Conservation (phyloP, 2,888 invertebrate genomes). For the Lithophane ornitopus region DNA sequence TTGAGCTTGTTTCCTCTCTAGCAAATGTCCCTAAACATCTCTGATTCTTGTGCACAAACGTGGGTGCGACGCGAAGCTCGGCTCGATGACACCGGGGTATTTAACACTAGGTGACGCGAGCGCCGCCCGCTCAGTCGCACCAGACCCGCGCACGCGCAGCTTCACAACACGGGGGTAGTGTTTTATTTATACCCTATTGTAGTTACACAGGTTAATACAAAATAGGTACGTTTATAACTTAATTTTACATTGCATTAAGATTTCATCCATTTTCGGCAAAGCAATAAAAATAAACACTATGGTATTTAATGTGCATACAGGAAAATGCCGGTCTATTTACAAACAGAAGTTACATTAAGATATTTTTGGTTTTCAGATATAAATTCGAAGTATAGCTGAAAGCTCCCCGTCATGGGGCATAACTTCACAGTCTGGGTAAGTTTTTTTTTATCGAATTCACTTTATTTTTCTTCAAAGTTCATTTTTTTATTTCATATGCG, state of each 20-base stretch:
- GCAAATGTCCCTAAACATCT: slow-evolving; percentile 73
- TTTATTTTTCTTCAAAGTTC: slow-evolving; percentile 1
- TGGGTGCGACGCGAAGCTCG: slow-evolving; percentile 82
- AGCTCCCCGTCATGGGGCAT: slow-evolving; percentile 86
- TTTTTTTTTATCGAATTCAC: slow-evolving; percentile 45
- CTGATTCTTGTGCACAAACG: slow-evolving; percentile 76
- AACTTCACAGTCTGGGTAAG: slow-evolving; percentile 81
- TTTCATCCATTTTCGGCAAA: background rate
- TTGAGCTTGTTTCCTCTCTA: slow-evolving; percentile 23
- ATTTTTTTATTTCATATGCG: background rate
- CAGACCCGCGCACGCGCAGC: slow-evolving; percentile 79
- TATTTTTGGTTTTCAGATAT: slow-evolving; percentile 71
- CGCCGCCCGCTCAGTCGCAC: slow-evolving; percentile 85
- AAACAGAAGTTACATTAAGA: background rate
- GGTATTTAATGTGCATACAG: slow-evolving; percentile 3
- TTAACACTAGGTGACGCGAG: slow-evolving; percentile 85
- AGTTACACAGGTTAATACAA: slow-evolving; percentile 50
- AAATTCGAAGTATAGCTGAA: slow-evolving; percentile 65
- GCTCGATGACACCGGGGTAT: slow-evolving; percentile 85
- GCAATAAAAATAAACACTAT: background rate
- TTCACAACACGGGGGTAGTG: slow-evolving; percentile 68
- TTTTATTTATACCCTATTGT: slow-evolving; percentile 56
- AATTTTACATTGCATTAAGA: background rate
- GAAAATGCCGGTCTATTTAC: background rate
- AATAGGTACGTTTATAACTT: slow-evolving; percentile 60